phyloP scores from a whole-genome alignment of 2,888 invertebrate species.

The Rhopalosiphum nymphaeae region DNA sequence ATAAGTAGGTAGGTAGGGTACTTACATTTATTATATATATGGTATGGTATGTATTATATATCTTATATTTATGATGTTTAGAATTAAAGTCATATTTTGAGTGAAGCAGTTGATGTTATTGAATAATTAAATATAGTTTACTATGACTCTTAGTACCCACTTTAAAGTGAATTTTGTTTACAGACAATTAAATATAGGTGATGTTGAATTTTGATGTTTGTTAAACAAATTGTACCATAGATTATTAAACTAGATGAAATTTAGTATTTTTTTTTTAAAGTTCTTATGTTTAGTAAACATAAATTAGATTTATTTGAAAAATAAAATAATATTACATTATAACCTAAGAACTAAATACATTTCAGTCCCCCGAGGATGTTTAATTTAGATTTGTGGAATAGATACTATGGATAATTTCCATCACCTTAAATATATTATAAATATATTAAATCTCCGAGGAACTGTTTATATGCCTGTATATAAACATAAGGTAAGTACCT shows the following conservation, averaged over 20 bases:
- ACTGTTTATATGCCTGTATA: not conserved
- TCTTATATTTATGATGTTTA: no score
- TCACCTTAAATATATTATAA: not conserved
- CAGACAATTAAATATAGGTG: not conserved
- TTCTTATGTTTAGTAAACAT: not conserved
- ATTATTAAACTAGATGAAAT: not conserved
- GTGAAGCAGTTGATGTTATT: no score
- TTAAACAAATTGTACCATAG: not conserved
- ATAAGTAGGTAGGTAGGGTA: no score
- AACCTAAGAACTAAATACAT: not conserved
- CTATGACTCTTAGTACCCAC: not conserved
- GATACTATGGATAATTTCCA: not conserved
- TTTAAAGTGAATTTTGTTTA: not conserved
- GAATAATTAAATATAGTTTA: not conserved
- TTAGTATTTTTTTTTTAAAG: not conserved
- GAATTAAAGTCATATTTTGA: no score
- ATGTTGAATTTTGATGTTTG: not conserved
- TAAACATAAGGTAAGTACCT: not conserved
- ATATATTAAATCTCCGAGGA: not conserved
- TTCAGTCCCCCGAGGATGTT: not conserved
- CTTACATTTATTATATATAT: no score
- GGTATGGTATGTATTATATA: no score
- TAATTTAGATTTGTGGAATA: not conserved
- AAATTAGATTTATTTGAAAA: not conserved
- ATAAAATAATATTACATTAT: not conserved